phyloP scores from a whole-genome alignment of 2,888 invertebrate genomes.

The Tiliacea citrago region DNA sequence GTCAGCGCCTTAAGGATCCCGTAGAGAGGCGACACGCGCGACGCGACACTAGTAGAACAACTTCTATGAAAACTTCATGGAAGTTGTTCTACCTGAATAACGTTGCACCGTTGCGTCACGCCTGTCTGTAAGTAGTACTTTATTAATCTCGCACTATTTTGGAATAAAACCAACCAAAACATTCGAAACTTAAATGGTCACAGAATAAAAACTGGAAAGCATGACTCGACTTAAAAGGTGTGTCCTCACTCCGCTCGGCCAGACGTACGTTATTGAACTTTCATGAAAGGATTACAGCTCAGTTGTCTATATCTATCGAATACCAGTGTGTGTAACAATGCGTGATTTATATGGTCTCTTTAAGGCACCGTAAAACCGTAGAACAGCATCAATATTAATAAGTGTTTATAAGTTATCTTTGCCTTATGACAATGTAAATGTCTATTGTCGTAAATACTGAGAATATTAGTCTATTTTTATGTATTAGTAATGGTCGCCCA shows the following conservation, averaged over 20 bases:
- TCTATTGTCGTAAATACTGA: conserved; percentile 36
- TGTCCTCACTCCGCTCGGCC: conserved; percentile 59
- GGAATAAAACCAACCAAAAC: conserved; percentile 21
- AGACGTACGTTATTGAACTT: conserved; percentile 78
- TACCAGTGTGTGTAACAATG: conserved; percentile 44
- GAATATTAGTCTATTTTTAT: conserved; percentile 43
- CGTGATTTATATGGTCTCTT: conserved; percentile 51
- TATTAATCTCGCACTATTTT: conserved; percentile 11
- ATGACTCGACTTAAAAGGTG: conserved; percentile 70
- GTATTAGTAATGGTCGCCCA: conserved; percentile 49
- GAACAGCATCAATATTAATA: conserved; percentile 40
- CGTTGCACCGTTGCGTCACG: background rate
- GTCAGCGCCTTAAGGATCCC: too few species aligned
- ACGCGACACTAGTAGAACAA: background rate
- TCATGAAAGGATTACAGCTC: conserved; percentile 60
- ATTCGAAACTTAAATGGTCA: conserved; percentile 22
- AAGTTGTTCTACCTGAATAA: background rate
- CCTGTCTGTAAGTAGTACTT: background rate
- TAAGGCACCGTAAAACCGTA: conserved; percentile 35
- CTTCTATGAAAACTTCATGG: background rate
- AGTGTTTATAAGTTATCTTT: conserved; percentile 14
- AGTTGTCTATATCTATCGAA: conserved; percentile 27
- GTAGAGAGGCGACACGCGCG: too few species aligned
- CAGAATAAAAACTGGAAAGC: conserved; percentile 45
- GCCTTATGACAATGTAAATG: conserved; percentile 24